phyloP scores from a whole-genome alignment of 2,113 vertebrate genomes.

The Pseudorasbora parva region DNA sequence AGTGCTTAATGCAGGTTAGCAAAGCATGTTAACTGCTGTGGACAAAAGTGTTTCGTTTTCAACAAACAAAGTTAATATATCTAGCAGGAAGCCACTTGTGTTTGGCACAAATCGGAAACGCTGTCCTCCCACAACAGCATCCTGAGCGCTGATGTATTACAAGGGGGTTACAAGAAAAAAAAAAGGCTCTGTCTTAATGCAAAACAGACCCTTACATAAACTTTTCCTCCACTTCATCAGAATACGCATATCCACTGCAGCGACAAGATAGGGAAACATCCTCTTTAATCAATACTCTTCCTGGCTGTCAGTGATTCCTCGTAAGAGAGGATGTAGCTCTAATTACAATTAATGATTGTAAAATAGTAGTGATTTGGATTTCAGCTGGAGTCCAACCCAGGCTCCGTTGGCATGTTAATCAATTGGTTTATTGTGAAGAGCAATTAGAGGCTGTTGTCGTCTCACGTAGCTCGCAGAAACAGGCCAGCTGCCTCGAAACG shows the following conservation, averaged over 20 bases:
- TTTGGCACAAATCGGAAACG: constrained; percentile 31
- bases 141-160: constrained; percentile 32
- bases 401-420: constrained; percentile 52
- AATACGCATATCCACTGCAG: constrained; percentile 10
- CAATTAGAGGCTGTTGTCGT: constrained; percentile 40
- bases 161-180: constrained; percentile 42
- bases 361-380: constrained; percentile 47
- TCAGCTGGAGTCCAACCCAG: constrained; percentile 36
- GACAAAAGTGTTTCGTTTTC: not conserved
- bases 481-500: constrained; percentile 21
- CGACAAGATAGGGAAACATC: constrained; percentile 23
- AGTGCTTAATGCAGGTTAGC: not conserved
- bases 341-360: constrained; percentile 53
- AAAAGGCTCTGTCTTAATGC: constrained; percentile 13
- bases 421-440: constrained; percentile 45
- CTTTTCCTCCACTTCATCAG: not conserved
- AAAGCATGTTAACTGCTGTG: not conserved
- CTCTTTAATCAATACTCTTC: constrained; percentile 41
- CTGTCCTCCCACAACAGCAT: constrained; percentile 38
- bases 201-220: constrained; percentile 2
- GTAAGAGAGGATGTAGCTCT: constrained; percentile 44
- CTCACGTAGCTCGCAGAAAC: constrained; percentile 24
- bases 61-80: constrained; percentile 36
- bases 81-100: constrained; percentile 33
- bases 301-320: constrained; percentile 47